These are phyloP conservation scores for Griposia aprilina DNA, from an alignment of 2,888 invertebrate species.

Conservation along the genomic window DNA sequence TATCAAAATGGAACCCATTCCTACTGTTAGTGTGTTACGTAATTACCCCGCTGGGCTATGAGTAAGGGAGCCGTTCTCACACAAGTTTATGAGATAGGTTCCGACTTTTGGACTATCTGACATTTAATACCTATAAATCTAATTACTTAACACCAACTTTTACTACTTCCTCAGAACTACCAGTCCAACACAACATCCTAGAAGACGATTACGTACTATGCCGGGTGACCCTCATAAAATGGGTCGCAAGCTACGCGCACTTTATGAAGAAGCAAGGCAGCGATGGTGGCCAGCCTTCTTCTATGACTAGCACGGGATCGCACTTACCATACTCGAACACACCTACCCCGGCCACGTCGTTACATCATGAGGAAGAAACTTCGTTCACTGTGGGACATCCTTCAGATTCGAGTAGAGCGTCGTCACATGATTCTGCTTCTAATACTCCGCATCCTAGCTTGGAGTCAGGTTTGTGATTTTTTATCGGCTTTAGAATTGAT, in stretches of 20 bases:
- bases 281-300: constrained; percentile 87
- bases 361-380: constrained; percentile 88
- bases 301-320: constrained; percentile 86
- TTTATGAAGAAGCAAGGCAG: constrained; percentile 92
- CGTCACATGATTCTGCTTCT: constrained; percentile 87
- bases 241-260: constrained; percentile 96
- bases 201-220: constrained; percentile 93
- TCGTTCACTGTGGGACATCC: constrained; percentile 87
- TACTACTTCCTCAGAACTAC: constrained; percentile 90
- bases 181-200: constrained; percentile 93
- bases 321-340: constrained; percentile 83
- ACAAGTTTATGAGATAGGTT: not conserved
- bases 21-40: too few relatives aligned
- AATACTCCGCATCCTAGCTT: constrained; percentile 91
- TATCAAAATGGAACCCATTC: too few relatives aligned
- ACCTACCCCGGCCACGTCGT: constrained; percentile 82
- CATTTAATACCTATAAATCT: not conserved
- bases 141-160: not conserved
- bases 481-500: not conserved
- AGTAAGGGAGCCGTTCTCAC: not conserved
- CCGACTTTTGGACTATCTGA: not conserved
- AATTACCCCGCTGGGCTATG: too few relatives aligned
- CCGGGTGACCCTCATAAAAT: constrained; percentile 96
- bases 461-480: constrained; percentile 88
- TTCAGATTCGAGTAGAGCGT: constrained; percentile 88